Evolutionary conservation across 2,888 invertebrate genomes (phyloP).

Genomic region (Conus canariensis): DNA sequence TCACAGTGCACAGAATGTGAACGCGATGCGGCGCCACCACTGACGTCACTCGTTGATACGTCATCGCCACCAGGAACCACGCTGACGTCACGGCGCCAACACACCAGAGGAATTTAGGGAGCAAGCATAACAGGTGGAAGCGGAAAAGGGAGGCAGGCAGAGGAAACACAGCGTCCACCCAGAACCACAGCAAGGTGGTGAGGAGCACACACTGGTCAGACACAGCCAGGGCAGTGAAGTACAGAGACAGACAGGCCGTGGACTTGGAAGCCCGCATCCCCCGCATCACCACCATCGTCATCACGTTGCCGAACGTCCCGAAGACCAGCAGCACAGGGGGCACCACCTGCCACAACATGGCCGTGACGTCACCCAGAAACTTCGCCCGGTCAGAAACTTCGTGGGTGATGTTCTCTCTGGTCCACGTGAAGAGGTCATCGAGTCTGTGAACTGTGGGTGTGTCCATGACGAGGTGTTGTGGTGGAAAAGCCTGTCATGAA

Average conservation of each 20-base stretch:
- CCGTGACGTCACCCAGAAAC: not conserved
- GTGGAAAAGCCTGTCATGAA: no score
- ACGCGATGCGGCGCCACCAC: slow-evolving; percentile 9
- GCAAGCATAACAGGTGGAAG: not conserved
- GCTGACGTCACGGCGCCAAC: not conserved
- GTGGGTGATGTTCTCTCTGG: no score
- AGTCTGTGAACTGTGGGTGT: no score
- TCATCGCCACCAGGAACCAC: not conserved
- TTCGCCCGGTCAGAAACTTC: no score
- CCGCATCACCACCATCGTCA: not conserved
- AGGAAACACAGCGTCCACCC: not conserved
- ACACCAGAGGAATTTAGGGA: not conserved
- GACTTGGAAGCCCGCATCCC: not conserved
- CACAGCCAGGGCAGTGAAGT: slow-evolving; percentile 7
- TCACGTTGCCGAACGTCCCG: slow-evolving; percentile 11
- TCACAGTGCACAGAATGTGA: not conserved
- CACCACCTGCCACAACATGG: not conserved
- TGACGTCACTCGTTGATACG: slow-evolving; percentile 15
- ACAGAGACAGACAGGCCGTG: not conserved
- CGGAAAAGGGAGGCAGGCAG: not conserved
- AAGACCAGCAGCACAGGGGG: not conserved
- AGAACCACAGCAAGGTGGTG: not conserved
- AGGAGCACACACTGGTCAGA: not conserved
- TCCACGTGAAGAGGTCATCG: no score
- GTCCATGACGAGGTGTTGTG: no score